Percentiles rank a stretch among this genome's conserved stretches.
Evolutionary conservation across 2,888 invertebrate species (phyloP).

Genomic region (Thereva nobilitata): DNA sequence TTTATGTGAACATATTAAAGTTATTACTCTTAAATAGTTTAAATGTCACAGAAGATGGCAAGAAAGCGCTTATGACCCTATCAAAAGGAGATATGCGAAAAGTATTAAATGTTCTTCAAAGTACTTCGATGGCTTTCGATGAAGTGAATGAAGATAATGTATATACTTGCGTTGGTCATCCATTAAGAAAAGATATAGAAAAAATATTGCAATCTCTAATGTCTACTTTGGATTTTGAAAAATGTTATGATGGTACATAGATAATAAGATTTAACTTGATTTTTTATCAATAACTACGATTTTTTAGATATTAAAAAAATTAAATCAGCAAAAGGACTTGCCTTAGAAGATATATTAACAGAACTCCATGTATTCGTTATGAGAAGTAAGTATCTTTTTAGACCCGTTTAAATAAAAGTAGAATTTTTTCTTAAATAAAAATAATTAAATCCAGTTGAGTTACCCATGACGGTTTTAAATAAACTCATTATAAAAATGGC

Average conservation of each 20-base stretch:
- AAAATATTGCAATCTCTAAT: constrained; percentile 83
- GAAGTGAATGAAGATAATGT: constrained; percentile 86
- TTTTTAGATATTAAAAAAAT: constrained; percentile 74
- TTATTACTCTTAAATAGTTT: constrained; percentile 63
- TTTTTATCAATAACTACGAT: constrained; percentile 32
- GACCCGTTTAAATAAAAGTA: neutral
- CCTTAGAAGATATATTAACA: constrained; percentile 89
- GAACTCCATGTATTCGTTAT: constrained; percentile 87
- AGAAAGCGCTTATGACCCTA: constrained; percentile 83
- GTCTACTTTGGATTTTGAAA: constrained; percentile 50
- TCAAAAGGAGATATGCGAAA: constrained; percentile 98
- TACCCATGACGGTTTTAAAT: constrained; percentile 78
- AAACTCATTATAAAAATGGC: constrained; percentile 84
- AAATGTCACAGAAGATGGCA: constrained; percentile 82
- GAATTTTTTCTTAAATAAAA: constrained; percentile 38
- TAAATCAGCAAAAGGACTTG: constrained; percentile 87
- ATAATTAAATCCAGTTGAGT: constrained; percentile 70
- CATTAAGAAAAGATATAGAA: constrained; percentile 85
- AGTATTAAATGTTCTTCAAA: constrained; percentile 94
- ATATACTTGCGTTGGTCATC: constrained; percentile 97
- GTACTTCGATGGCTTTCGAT: constrained; percentile 91
- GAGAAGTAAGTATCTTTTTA: constrained; percentile 69
- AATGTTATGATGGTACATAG: constrained; percentile 51
- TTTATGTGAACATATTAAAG: neutral
- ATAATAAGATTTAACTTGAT: neutral